These are phyloP conservation scores for Psococerastis gibbosa DNA, from an alignment of 2,888 invertebrate genomes.

Conservation along the genomic window DNA sequence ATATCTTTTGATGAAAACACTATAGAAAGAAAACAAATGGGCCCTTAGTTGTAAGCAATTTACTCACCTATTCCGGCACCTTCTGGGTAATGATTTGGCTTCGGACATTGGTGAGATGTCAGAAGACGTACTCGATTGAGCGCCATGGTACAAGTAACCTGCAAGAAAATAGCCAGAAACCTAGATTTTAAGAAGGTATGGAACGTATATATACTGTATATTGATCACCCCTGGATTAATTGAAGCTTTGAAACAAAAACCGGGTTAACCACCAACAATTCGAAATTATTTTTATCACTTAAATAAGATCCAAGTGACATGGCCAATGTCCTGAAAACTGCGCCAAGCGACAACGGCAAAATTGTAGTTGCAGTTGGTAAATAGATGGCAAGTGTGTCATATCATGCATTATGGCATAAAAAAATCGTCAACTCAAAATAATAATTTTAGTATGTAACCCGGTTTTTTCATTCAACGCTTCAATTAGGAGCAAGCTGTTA, in stretches of 20 bases:
- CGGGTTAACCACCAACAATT: conserved; percentile 7
- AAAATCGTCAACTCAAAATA: conserved; percentile 10
- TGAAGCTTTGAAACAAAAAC: too few species aligned
- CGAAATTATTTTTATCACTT: too few species aligned
- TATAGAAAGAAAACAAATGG: background rate
- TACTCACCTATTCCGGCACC: conserved; percentile 27
- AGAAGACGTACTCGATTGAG: conserved; percentile 55
- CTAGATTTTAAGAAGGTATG: conserved; percentile 12
- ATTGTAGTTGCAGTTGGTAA: too few species aligned
- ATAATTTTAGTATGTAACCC: too few species aligned
- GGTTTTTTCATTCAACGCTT: too few species aligned
- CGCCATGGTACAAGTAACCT: conserved; percentile 57
- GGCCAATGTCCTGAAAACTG: too few species aligned
- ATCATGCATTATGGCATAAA: conserved; percentile 11
- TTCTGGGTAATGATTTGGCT: conserved; percentile 52
- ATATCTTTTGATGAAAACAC: background rate
- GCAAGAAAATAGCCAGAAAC: conserved; percentile 21
- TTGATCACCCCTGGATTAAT: too few species aligned
- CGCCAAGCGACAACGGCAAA: too few species aligned
- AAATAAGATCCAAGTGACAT: too few species aligned
- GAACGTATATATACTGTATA: too few species aligned
- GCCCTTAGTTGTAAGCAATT: conserved; percentile 2
- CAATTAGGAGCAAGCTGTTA: too few species aligned
- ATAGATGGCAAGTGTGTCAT: too few species aligned
- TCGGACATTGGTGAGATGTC: conserved; percentile 61